Conservation (phyloP, 2,888 invertebrate species). For the Troglohyphantes excavatus region DNA sequence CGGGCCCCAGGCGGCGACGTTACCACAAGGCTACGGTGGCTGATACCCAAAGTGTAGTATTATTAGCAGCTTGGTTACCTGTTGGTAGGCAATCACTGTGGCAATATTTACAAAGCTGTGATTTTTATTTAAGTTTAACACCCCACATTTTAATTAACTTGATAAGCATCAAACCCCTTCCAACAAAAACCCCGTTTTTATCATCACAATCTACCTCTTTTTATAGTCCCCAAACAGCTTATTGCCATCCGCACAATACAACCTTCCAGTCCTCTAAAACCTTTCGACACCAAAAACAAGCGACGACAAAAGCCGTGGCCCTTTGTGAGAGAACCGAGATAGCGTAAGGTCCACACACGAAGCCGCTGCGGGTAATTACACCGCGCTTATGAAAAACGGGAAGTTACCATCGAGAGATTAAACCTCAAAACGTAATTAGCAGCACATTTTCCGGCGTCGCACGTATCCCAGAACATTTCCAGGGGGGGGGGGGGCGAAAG, state of each 20-base stretch:
- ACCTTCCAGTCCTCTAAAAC: not conserved
- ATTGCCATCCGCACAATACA: not conserved
- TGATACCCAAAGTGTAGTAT: too few species aligned
- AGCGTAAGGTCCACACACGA: not conserved
- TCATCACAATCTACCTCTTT: not conserved
- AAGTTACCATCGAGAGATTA: not conserved
- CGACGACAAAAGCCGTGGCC: not conserved
- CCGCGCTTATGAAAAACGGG: conserved; percentile 10
- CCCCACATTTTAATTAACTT: conserved; percentile 6
- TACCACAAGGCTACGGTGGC: too few species aligned
- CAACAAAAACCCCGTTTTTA: not conserved
- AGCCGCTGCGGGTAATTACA: conserved; percentile 2
- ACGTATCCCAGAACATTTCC: not conserved
- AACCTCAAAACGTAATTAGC: conserved; percentile 5
- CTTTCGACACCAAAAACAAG: not conserved
- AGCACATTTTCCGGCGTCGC: not conserved
- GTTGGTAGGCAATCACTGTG: too few species aligned
- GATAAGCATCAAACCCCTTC: not conserved
- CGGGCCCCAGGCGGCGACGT: too few species aligned
- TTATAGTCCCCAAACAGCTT: not conserved
- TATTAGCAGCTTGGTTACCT: too few species aligned
- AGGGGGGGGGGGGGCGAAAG: not conserved
- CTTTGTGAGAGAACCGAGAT: conserved; percentile 9
- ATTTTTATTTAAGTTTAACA: too few species aligned
- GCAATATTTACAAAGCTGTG: too few species aligned